Evolutionary conservation across 2,113 vertebrate genomes (phyloP).

Genomic region (Ornithorhynchus anatinus): DNA sequence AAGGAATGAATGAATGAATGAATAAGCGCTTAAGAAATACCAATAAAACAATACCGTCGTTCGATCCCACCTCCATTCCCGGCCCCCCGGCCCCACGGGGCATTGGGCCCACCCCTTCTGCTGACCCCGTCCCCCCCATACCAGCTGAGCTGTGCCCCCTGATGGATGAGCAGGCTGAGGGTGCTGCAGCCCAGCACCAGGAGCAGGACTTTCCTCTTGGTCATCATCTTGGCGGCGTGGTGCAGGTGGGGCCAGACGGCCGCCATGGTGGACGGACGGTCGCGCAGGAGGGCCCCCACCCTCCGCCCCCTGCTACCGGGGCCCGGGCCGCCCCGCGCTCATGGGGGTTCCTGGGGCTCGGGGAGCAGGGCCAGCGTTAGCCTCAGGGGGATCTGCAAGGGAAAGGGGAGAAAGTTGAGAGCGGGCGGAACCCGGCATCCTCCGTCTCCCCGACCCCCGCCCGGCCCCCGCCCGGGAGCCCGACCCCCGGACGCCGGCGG

Average conservation of each 20-base stretch:
- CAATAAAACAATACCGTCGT: no score
- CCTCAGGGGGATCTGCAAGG: background rate
- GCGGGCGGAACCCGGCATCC: constrained; percentile 19
- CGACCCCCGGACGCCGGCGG: background rate
- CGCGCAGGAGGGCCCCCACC: background rate
- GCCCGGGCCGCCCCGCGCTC: constrained; percentile 22
- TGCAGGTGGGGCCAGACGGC: constrained; percentile 36
- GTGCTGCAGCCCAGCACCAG: constrained; percentile 74
- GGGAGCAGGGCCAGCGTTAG: constrained; percentile 55
- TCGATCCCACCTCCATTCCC: no score
- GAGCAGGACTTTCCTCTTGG: constrained; percentile 79
- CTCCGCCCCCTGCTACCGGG: background rate
- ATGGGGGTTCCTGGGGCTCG: constrained; percentile 58
- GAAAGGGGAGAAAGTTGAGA: constrained; percentile 29
- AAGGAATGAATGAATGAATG: no score
- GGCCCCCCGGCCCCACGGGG: no score
- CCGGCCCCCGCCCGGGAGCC: background rate
- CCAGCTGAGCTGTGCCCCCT: constrained; percentile 79
- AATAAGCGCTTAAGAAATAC: no score
- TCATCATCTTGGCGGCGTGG: constrained; percentile 71
- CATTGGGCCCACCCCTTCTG: background rate
- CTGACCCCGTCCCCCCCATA: constrained; percentile 48
- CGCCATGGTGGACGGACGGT: constrained; percentile 12
- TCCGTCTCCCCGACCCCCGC: background rate
- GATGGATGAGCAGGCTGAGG: constrained; percentile 80